Evolutionary conservation across 53 echinoderm and acorn worm species (phyloP).

Genomic region (Holothuria scabra): DNA sequence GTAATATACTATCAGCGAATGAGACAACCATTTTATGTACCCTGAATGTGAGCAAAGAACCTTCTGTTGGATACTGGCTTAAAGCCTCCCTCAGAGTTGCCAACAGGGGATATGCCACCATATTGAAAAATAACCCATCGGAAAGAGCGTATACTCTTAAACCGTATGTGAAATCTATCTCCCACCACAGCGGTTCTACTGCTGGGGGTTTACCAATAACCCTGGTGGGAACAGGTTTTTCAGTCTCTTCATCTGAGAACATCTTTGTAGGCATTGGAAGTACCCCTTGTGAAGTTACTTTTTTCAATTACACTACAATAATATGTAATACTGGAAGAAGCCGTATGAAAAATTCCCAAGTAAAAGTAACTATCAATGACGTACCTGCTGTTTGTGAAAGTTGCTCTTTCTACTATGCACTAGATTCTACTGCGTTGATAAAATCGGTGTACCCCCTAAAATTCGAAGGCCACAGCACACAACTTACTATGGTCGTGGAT

Average conservation of each 20-base stretch:
- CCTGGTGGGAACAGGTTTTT: constrained; percentile 78
- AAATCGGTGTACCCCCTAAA: constrained; percentile 6
- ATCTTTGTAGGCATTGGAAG: constrained; percentile 62
- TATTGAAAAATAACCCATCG: constrained; percentile 52
- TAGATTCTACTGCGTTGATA: background rate
- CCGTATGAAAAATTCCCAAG: background rate
- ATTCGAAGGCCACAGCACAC: constrained; percentile 41
- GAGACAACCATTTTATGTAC: constrained; percentile 55
- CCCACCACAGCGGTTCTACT: constrained; percentile 63
- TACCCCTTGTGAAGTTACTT: constrained; percentile 57
- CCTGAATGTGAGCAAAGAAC: constrained; percentile 59
- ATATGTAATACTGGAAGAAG: constrained; percentile 64
- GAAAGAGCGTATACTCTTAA: constrained; percentile 64
- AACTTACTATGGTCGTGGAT: constrained; percentile 57
- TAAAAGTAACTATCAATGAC: constrained; percentile 29
- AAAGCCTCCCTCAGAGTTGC: constrained; percentile 62
- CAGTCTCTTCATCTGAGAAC: constrained; percentile 27
- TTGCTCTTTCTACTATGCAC: background rate
- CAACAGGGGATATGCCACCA: constrained; percentile 73
- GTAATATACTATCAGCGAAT: constrained; percentile 40
- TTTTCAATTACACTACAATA: constrained; percentile 67
- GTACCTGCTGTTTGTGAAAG: background rate
- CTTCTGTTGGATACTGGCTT: constrained; percentile 62
- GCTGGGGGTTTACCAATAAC: constrained; percentile 76
- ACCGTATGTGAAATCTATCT: constrained; percentile 62